phyloP scores from a whole-genome alignment of 2,888 invertebrate genomes.

The Brenthis ino region DNA sequence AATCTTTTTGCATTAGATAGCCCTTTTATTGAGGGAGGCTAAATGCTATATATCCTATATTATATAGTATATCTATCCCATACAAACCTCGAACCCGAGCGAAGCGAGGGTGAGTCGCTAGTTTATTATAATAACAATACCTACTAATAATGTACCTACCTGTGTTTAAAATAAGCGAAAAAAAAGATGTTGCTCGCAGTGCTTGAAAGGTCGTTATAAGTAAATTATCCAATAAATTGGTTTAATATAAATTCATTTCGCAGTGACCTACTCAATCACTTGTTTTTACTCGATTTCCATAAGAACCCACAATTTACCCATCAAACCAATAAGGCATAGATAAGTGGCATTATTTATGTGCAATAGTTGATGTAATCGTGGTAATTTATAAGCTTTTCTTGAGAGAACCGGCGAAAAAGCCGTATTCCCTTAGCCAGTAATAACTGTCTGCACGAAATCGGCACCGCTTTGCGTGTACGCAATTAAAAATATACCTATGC shows the following conservation, averaged over 20 bases:
- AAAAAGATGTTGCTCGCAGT: too few relatives aligned
- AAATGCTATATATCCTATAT: too few relatives aligned
- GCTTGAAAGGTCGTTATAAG: too few relatives aligned
- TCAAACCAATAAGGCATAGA: constrained; percentile 35
- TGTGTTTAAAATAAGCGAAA: too few relatives aligned
- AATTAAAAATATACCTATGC: constrained; percentile 12
- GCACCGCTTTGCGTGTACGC: constrained; percentile 17
- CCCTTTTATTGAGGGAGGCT: too few relatives aligned
- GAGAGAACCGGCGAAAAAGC: constrained; percentile 27
- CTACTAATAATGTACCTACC: too few relatives aligned
- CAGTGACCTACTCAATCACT: constrained; percentile 24
- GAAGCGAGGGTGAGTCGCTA: too few relatives aligned
- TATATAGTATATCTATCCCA: too few relatives aligned
- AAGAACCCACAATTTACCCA: constrained; percentile 35
- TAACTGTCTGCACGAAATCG: constrained; percentile 32
- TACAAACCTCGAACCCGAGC: too few relatives aligned
- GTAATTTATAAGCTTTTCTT: constrained; percentile 31
- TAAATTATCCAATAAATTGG: not conserved
- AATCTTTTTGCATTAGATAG: too few relatives aligned
- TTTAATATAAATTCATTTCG: constrained; percentile 19
- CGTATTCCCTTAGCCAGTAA: constrained; percentile 24
- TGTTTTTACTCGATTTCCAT: constrained; percentile 21
- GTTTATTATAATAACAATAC: too few relatives aligned
- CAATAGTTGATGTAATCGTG: constrained; percentile 35
- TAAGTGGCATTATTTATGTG: constrained; percentile 37